Evolutionary conservation across 2,797 vertebrate species (phyloP), one percentile per base, ranked within the genome.

Genomic region (Notolepis coatsorum): DNA sequence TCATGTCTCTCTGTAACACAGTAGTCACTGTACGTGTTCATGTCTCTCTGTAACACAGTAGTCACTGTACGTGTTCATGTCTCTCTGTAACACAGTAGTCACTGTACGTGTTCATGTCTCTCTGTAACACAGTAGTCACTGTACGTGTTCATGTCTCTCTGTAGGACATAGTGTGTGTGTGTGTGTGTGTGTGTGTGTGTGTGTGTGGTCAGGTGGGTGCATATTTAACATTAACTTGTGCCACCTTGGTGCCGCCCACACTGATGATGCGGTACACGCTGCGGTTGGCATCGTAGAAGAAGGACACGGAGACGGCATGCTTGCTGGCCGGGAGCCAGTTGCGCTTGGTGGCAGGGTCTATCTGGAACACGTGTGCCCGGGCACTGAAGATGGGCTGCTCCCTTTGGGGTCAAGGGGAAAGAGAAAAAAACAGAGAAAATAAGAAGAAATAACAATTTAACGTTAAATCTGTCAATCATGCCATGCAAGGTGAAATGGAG

Each of bases 311-410:
- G 75, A 96, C 86, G 0, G 96, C 96, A 0, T 98, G 96, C 33
- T 98, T 98, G 90, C 96, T 97, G 59, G 96, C 95, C 0, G 96
- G 97, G 78, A 99, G 94, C 97, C 97, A 99, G 90, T 96, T 97
- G 27, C 96, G 87, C 55, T 99, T 98, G 73, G 97, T 98, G 65
- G 94, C 92, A 0, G 97, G 96, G 80, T 99, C 97, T 0, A 98
- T 99, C 87, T 99, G 97, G 92, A 99, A 99, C 24, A 98, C 97
- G 3, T 99, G 97, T 7, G 97, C 97, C 85, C 95, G 90, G 52
- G 95, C 93, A 81, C 96, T 98, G 90, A 96, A 98, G 80, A 98
- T 96, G 0, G 97, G 95, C 89, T 97, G 96, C 89, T 98, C 97
- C 94, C 97, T 99, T 76, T n/a, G n/a, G n/a, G n/a, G n/a, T n/a